Evolutionary conservation across 2,113 vertebrate genomes (phyloP).

Genomic region (Marmota flaviventris): DNA sequence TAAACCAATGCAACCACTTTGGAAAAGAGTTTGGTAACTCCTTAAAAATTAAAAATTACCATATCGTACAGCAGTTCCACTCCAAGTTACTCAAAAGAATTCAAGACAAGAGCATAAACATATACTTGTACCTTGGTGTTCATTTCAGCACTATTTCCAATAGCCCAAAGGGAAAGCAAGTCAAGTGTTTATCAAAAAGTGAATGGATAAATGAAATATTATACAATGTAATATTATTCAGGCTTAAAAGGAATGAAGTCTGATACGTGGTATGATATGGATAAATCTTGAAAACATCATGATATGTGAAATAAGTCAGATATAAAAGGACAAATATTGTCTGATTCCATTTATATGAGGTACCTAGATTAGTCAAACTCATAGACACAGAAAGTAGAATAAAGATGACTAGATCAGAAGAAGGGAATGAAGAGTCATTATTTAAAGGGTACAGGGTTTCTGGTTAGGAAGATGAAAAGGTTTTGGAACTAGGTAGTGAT

Average conservation of each 20-base stretch:
- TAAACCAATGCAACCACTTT: background rate
- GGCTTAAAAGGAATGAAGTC: background rate
- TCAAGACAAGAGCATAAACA: too few species aligned
- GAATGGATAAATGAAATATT: background rate
- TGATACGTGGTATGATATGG: background rate
- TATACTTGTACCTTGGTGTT: too few species aligned
- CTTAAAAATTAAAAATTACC: too few species aligned
- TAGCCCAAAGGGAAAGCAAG: too few species aligned
- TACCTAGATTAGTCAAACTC: background rate
- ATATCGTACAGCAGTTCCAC: too few species aligned
- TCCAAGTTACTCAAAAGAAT: too few species aligned
- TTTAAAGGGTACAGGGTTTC: background rate
- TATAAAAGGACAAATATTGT: background rate
- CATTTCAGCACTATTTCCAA: too few species aligned
- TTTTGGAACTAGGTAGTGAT: background rate
- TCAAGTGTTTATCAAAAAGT: too few species aligned
- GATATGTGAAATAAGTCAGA: background rate
- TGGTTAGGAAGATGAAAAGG: background rate
- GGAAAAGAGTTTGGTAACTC: too few species aligned
- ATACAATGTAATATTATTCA: background rate
- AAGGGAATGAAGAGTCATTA: background rate
- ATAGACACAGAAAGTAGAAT: background rate
- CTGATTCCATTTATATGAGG: background rate
- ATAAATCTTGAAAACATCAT: background rate
- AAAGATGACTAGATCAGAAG: background rate